Evolutionary conservation across 2,797 vertebrate genomes (phyloP), one percentile per base, ranked within the genome.

Genomic region (Toxotes lorentzi): DNA sequence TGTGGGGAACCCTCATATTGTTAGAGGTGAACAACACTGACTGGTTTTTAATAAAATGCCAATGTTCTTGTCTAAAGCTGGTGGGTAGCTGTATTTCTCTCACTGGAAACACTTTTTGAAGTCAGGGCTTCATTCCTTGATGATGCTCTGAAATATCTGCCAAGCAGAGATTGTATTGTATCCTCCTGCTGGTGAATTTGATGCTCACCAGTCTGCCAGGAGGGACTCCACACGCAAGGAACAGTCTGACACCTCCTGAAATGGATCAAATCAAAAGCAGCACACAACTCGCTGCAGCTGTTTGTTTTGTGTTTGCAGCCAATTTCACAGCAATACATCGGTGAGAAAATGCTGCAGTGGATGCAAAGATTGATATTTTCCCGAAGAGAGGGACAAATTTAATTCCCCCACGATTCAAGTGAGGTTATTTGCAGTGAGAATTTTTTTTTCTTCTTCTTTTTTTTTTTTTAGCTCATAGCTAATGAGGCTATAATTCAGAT

Each of bases 401-500:
- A 13, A 32, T 62, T 56, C 72, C 40, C 16, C 27, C 0, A 35
- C 43, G 64, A 54, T 69, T 78, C 45, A 65, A 14, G 21, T 38
- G 57, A 73, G 51, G 38, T 71, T 77, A 64, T 79, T 81, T 64
- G 30, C 4, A 83, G 48, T 63, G 40, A 27, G 59, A 19, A 23
- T 48, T 9, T 47, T 47, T 84, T 75, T 56, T 43, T 41, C 12
- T 40, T 38, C 12, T 30, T 30, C 4, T 30, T 30, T 43, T 73
- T 58, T 13, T 41, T 41, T 66, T 85, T 73, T 30, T 60, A 56
- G 54, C 30, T 38, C 60, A 32, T 23, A 61, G 16, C 72, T 85
- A 89, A 90, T 87, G 79, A 88, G 67, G 32, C 73, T 35, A 82
- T 88, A 86, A 86, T 83, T 90, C 75, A 77, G 11, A 23, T 63